Conservation (phyloP, 2,888 invertebrate species). For the Folsomia manolachei region DNA sequence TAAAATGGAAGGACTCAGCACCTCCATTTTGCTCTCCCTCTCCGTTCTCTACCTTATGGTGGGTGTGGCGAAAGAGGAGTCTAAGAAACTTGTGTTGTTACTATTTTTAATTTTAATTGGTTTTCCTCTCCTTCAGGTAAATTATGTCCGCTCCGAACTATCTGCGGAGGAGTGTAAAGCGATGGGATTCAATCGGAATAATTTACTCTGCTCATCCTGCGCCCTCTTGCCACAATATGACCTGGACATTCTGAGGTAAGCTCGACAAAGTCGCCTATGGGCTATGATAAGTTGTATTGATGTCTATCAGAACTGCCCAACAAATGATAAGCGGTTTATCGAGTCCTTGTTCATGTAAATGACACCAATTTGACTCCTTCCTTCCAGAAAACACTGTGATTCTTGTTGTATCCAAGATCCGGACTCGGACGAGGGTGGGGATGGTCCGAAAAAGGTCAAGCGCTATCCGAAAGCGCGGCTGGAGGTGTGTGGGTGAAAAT, state of each 20-base stretch:
- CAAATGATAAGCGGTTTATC: not conserved
- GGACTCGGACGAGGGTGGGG: constrained; percentile 50
- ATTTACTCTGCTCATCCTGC: constrained; percentile 84
- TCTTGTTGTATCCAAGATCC: constrained; percentile 29
- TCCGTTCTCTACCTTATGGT: constrained; percentile 35
- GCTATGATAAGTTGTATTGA: no score
- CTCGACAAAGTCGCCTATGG: constrained; percentile 16
- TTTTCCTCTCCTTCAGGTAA: constrained; percentile 35
- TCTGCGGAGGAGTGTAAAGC: constrained; percentile 72
- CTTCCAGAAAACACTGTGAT: constrained; percentile 30
- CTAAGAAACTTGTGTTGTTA: no score
- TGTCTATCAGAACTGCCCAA: not conserved
- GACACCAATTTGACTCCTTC: not conserved
- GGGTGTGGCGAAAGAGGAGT: no score
- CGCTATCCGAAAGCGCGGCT: constrained; percentile 86
- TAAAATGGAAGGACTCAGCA: constrained; percentile 31
- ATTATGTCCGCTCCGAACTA: constrained; percentile 59
- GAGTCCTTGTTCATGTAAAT: no score
- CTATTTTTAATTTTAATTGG: no score
- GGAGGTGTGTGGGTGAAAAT: constrained; percentile 97
- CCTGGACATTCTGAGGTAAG: constrained; percentile 64
- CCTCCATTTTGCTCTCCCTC: constrained; percentile 32
- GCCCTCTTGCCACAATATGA: constrained; percentile 75
- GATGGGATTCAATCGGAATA: constrained; percentile 80
- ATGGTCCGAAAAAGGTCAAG: constrained; percentile 60